Evolutionary conservation across 2,797 vertebrate genomes (phyloP).

Genomic region (Gallirallus australis): DNA sequence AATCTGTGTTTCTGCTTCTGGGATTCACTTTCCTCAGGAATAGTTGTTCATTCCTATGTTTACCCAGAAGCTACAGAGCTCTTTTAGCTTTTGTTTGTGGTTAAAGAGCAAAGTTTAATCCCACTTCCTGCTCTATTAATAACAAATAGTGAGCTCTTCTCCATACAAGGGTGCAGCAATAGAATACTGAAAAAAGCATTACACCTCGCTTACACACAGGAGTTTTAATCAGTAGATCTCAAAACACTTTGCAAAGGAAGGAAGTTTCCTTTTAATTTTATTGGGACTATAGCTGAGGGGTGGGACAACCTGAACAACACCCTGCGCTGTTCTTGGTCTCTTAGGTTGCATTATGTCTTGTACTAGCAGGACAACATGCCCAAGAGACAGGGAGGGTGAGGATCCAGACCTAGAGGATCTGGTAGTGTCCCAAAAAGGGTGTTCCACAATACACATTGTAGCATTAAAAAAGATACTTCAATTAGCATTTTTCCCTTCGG

Average conservation of each 20-base stretch:
- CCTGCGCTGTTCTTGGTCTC: background rate
- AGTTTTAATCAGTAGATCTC: background rate
- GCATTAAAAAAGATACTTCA: background rate
- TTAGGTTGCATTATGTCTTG: background rate
- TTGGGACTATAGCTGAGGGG: background rate
- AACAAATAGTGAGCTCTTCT: constrained; percentile 9
- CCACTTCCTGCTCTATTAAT: constrained; percentile 22
- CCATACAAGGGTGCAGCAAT: background rate
- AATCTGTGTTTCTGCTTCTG: constrained; percentile 31
- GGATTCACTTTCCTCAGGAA: constrained; percentile 23
- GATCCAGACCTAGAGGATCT: background rate
- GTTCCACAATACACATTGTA: background rate
- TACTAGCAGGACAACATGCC: background rate
- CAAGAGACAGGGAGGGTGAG: background rate
- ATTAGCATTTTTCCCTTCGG: background rate
- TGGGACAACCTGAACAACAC: background rate
- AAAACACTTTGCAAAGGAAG: background rate
- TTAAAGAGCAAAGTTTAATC: constrained; percentile 57
- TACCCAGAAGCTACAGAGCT: constrained; percentile 36
- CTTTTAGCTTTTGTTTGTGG: constrained; percentile 39
- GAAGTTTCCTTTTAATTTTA: background rate
- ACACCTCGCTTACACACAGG: background rate
- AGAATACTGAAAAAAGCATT: background rate
- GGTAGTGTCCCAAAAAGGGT: background rate
- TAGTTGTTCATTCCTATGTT: constrained; percentile 14